These are phyloP conservation scores for Platycercus adscitus DNA, from an alignment of 2,113 vertebrate species.

Conservation along the genomic window DNA sequence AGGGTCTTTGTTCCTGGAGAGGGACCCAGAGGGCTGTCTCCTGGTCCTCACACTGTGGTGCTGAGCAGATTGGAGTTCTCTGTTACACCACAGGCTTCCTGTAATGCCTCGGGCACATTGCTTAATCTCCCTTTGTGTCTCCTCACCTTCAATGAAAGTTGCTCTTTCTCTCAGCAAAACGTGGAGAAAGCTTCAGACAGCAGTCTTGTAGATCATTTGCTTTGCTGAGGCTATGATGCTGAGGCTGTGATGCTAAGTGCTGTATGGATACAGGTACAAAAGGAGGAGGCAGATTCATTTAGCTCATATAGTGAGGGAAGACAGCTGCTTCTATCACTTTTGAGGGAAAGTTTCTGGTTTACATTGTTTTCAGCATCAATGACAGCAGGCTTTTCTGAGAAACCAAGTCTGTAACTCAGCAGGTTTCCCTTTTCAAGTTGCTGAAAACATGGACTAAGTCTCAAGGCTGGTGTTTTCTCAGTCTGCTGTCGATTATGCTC, in stretches of 20 bases:
- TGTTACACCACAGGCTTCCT: background rate
- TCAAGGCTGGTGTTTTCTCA: background rate
- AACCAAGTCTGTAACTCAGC: background rate
- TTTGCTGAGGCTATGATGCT: background rate
- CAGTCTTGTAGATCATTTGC: background rate
- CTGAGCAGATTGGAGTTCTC: background rate
- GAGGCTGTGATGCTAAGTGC: background rate
- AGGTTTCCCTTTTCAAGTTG: background rate
- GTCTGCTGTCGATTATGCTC: background rate
- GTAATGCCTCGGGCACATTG: background rate
- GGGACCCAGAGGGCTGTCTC: background rate
- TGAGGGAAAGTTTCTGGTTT: background rate
- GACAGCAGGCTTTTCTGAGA: background rate
- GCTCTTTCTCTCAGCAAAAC: background rate
- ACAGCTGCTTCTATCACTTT: background rate
- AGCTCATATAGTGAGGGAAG: background rate
- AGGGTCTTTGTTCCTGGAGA: background rate
- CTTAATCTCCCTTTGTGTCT: background rate
- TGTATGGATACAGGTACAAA: background rate
- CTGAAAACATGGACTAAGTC: background rate
- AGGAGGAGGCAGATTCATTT: background rate
- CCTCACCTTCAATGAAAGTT: background rate
- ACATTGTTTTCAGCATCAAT: background rate
- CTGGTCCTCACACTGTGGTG: rapidly evolving
- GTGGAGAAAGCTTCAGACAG: background rate